Conservation (phyloP, 1,140 invertebrate species). For the Diprion similis region DNA sequence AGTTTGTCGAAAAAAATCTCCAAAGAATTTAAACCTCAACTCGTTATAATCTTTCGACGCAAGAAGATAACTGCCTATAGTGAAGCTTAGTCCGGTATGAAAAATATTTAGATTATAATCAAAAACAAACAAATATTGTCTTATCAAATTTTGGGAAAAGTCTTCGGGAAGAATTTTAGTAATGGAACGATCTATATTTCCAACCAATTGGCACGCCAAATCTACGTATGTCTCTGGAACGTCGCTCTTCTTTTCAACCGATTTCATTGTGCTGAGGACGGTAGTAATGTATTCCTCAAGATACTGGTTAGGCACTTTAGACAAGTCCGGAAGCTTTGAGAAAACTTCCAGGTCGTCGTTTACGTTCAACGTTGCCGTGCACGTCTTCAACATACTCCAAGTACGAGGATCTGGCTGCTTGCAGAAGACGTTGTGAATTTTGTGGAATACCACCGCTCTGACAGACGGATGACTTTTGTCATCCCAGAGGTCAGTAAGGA, state of each 20-base stretch:
- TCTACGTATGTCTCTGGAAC: fast-evolving
- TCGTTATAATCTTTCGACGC: slow-evolving; percentile 11
- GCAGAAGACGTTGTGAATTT: slow-evolving; percentile 26
- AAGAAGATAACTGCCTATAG: slow-evolving; percentile 18
- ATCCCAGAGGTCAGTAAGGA: slow-evolving; percentile 29
- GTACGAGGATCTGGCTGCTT: slow-evolving; percentile 25
- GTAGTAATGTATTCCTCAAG: slow-evolving; percentile 29
- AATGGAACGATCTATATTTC: neutral
- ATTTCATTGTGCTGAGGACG: neutral
- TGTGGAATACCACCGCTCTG: slow-evolving; percentile 34
- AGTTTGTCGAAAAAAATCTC: neutral
- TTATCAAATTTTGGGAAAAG: slow-evolving; percentile 22
- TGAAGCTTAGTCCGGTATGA: neutral
- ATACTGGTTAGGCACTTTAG: slow-evolving; percentile 36
- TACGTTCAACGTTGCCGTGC: slow-evolving; percentile 23
- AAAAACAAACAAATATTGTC: slow-evolving; percentile 26
- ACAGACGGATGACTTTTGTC: slow-evolving; percentile 39
- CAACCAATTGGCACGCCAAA: neutral
- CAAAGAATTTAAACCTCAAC: slow-evolving; percentile 13
- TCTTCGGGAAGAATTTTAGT: slow-evolving; percentile 28
- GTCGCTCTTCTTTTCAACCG: neutral
- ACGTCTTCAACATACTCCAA: slow-evolving; percentile 33
- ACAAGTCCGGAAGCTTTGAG: neutral
- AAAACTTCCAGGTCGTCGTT: slow-evolving; percentile 30
- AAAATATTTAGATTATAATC: neutral